Conservation (phyloP, 1,140 invertebrate genomes). For the Drosophila albomicans region DNA sequence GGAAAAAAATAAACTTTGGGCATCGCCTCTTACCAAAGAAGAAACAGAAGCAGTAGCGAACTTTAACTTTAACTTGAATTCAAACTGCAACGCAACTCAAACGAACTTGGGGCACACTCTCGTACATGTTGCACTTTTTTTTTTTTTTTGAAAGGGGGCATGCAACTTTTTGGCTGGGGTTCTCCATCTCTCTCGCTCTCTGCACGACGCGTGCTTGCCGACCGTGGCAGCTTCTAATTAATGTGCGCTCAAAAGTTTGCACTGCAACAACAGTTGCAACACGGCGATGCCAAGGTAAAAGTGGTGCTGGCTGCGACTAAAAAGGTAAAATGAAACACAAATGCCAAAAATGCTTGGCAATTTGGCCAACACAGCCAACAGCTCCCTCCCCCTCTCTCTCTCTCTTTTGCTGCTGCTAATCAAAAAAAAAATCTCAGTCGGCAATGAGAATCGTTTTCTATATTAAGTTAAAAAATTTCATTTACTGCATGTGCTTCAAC, state of each 20-base stretch:
- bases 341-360: constrained; percentile 41
- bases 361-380: constrained; percentile 47
- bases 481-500: constrained; percentile 64
- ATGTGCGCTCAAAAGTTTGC: constrained; percentile 66
- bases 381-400: neutral
- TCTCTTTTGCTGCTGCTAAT: constrained; percentile 31
- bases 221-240: constrained; percentile 81
- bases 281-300: constrained; percentile 1
- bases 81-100: constrained; percentile 59
- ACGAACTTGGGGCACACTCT: constrained; percentile 1
- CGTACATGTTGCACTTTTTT: constrained; percentile 65
- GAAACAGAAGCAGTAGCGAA: constrained; percentile 33
- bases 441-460: constrained; percentile 55
- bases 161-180: constrained; percentile 59
- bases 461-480: constrained; percentile 76
- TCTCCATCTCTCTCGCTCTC: neutral
- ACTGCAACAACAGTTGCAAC: constrained; percentile 26
- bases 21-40: constrained; percentile 8
- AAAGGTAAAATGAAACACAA: constrained; percentile 51
- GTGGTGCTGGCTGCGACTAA: constrained; percentile 26
- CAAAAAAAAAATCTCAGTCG: constrained; percentile 45
- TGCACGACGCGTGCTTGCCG: constrained; percentile 62
- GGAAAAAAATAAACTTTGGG: too few relatives aligned
- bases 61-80: constrained; percentile 54
- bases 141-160: neutral